Evolutionary conservation across 2,888 invertebrate genomes (phyloP).

Genomic region (Eupithecia exiguata): DNA sequence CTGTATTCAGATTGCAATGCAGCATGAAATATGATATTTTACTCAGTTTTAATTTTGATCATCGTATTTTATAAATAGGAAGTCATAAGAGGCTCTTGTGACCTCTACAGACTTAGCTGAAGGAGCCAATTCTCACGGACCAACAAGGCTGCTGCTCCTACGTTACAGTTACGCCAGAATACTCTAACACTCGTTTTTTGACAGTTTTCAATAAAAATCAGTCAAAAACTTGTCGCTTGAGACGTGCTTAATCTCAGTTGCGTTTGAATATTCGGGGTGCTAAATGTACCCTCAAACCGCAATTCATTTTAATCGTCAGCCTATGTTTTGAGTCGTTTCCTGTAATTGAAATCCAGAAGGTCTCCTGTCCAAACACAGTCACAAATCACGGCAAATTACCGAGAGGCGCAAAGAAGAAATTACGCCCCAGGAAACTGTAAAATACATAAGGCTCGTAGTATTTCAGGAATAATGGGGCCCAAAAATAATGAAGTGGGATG

Average conservation of each 20-base stretch:
- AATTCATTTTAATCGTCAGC: neutral
- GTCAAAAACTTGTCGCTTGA: too few relatives aligned
- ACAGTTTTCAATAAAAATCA: too few relatives aligned
- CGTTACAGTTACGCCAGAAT: too few relatives aligned
- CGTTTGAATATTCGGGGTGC: too few relatives aligned
- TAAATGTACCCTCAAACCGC: neutral
- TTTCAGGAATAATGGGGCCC: conserved; percentile 42
- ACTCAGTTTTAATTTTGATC: neutral
- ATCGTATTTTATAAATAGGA: neutral
- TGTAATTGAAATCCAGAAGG: neutral
- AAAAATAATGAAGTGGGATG: conserved; percentile 55
- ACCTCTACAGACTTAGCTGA: too few relatives aligned
- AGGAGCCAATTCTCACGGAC: too few relatives aligned
- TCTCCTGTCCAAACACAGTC: conserved; percentile 26
- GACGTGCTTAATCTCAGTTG: too few relatives aligned
- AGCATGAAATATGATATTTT: neutral
- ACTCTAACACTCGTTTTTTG: too few relatives aligned
- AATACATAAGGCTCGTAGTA: conserved; percentile 38
- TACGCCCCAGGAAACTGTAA: conserved; percentile 41
- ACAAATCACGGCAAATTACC: conserved; percentile 44
- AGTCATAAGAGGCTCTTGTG: too few relatives aligned
- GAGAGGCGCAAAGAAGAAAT: conserved; percentile 42
- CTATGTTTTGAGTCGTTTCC: neutral
- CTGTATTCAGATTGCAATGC: neutral
- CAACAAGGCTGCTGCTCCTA: too few relatives aligned